Evolutionary conservation across 2,888 invertebrate species (phyloP).

Genomic region (Aspidiotus rigidus): DNA sequence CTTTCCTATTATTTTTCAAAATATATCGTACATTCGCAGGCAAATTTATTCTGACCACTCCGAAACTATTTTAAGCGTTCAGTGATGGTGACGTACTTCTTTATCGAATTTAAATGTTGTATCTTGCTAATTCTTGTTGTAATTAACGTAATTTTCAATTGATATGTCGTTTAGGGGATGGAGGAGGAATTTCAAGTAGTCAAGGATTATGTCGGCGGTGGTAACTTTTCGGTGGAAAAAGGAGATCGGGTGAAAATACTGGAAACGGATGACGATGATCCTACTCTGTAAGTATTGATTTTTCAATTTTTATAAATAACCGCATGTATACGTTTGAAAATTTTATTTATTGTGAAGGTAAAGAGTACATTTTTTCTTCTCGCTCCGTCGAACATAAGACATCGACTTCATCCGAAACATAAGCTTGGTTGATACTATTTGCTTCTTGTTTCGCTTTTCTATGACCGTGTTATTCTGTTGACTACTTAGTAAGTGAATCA

Average conservation of each 20-base stretch:
- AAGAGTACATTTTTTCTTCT: no score
- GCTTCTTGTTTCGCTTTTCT: no score
- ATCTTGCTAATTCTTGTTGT: neutral
- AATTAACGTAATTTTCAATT: neutral
- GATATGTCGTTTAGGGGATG: conserved; percentile 37
- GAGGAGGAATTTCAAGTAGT: conserved; percentile 35
- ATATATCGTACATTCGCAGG: neutral
- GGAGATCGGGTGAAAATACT: conserved; percentile 38
- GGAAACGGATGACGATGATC: conserved; percentile 38
- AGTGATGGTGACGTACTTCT: neutral
- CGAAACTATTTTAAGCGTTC: neutral
- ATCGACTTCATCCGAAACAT: no score
- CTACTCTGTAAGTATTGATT: conserved; percentile 35
- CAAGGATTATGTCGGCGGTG: conserved; percentile 35
- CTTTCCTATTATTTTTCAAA: neutral
- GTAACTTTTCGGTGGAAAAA: conserved; percentile 34
- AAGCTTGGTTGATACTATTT: no score
- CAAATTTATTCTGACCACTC: neutral
- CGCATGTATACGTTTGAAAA: no score
- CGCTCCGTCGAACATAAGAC: no score
- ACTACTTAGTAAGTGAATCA: no score
- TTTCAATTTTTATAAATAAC: no score
- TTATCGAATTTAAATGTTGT: neutral
- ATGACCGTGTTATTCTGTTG: no score
- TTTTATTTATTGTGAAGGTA: no score